These are phyloP conservation scores for Noctua janthe DNA, from an alignment of 2,888 invertebrate genomes.

Conservation along the genomic window DNA sequence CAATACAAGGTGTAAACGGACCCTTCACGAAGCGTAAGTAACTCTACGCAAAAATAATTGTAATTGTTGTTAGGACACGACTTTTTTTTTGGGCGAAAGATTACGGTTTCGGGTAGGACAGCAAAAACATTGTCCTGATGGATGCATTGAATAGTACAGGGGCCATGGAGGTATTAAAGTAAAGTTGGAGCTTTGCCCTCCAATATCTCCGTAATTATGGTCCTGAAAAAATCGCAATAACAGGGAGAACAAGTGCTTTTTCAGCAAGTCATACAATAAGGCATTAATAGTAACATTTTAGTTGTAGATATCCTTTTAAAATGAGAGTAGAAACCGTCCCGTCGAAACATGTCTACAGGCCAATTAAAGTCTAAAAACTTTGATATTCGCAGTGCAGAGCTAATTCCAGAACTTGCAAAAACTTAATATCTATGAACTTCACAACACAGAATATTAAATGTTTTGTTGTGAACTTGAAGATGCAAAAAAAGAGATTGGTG, in stretches of 20 bases:
- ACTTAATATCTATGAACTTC: conserved; percentile 28
- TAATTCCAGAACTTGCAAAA: conserved; percentile 26
- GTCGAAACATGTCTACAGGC: conserved; percentile 44
- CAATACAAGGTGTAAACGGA: neutral
- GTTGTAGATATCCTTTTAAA: neutral
- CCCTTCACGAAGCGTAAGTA: no score
- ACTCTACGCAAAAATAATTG: no score
- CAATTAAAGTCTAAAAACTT: conserved; percentile 48
- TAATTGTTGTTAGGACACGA: neutral
- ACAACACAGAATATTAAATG: conserved; percentile 26
- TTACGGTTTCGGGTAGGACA: no score
- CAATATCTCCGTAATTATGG: neutral
- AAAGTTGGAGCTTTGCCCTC: neutral
- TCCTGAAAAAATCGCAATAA: neutral
- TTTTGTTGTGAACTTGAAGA: neutral
- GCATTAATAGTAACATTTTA: neutral
- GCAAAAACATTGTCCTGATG: no score
- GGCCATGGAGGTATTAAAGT: no score
- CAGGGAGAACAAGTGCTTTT: neutral
- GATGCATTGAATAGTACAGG: no score
- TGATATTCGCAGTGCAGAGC: conserved; percentile 32
- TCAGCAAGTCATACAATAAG: no score
- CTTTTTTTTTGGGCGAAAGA: neutral
- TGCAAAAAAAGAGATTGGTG: neutral
- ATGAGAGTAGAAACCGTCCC: neutral